Percentiles rank a stretch among this genome's conserved stretches.
Conservation (phyloP, 2,797 vertebrate species). For the Ispidina picta region DNA sequence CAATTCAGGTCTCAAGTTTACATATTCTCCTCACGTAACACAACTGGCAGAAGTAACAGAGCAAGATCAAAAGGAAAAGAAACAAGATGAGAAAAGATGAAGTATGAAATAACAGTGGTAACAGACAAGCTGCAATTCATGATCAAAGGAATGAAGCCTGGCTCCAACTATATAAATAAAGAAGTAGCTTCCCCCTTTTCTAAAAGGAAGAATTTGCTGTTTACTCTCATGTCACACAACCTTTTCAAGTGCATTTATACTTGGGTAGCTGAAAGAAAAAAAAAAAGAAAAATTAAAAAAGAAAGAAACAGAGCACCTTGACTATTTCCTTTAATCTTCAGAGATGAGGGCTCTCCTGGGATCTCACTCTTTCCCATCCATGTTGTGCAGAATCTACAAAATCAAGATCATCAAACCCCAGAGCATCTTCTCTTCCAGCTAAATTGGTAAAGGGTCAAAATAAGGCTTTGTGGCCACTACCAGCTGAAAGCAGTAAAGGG, state of each 20-base stretch:
- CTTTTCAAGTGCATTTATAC: constrained; percentile 19
- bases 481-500: neutral
- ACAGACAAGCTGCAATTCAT: constrained; percentile 36
- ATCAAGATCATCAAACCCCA: neutral
- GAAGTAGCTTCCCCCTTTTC: neutral
- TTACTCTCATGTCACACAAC: neutral
- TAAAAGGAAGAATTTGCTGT: constrained; percentile 9
- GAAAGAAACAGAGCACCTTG: neutral
- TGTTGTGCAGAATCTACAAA: neutral
- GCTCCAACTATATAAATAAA: constrained; percentile 17
- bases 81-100: constrained; percentile 27
- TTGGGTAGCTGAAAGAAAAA: neutral
- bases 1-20: neutral
- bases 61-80: constrained; percentile 57
- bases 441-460: neutral
- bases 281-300: neutral
- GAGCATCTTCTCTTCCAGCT: neutral
- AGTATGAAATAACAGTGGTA: constrained; percentile 51
- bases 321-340: constrained; percentile 10
- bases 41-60: constrained; percentile 41
- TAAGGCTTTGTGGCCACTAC: neutral
- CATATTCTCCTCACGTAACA: constrained; percentile 36
- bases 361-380: neutral
- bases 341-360: neutral
- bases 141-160: constrained; percentile 55